Evolutionary conservation across 2,797 vertebrate species (phyloP).

Genomic region (Nothura maculosa): DNA sequence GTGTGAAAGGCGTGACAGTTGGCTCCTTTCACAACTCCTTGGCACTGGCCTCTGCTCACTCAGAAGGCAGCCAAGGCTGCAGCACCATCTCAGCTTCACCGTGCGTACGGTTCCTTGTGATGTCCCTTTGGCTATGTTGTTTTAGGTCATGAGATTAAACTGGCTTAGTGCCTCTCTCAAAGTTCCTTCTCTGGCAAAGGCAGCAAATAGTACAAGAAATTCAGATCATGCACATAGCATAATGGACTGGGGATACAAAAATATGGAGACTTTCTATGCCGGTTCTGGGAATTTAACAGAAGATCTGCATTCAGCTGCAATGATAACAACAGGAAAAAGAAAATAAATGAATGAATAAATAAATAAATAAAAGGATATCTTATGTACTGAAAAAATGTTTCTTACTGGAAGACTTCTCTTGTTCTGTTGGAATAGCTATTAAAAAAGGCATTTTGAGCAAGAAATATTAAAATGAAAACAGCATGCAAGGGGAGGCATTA

Average conservation of each 20-base stretch:
- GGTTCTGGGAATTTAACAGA: not conserved
- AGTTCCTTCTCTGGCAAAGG: not conserved
- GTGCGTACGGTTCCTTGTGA: not conserved
- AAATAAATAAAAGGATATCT: not conserved
- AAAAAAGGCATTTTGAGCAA: not conserved
- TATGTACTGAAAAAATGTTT: not conserved
- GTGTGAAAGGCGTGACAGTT: conserved; percentile 57
- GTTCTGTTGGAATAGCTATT: not conserved
- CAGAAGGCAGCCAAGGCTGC: not conserved
- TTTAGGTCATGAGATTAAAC: not conserved
- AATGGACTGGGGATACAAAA: not conserved
- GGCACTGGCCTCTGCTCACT: not conserved
- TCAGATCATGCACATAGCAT: not conserved
- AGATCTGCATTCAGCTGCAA: not conserved
- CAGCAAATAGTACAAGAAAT: not conserved
- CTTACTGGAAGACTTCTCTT: not conserved
- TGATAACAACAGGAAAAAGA: not conserved
- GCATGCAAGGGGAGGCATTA: not conserved
- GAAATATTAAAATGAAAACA: not conserved
- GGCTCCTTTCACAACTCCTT: not conserved
- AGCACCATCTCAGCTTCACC: not conserved
- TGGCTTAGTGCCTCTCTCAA: not conserved
- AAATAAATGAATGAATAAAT: too few species aligned
- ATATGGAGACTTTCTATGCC: not conserved
- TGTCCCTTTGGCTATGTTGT: not conserved